Conservation (phyloP, 2,888 invertebrate genomes). For the Sialis fuliginosa region DNA sequence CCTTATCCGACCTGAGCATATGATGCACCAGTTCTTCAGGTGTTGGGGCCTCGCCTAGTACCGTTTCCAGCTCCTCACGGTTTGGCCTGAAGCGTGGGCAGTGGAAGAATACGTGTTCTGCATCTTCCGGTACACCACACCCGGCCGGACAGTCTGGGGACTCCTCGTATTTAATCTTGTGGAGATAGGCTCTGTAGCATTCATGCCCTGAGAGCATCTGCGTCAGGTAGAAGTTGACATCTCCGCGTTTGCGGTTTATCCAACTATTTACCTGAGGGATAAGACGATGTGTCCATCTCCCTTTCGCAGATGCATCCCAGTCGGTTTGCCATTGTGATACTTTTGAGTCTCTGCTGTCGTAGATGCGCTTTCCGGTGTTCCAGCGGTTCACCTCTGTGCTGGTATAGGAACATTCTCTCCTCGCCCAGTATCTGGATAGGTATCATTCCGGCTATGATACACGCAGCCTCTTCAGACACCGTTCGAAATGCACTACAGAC, state of each 20-base stretch:
- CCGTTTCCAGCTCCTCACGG: background rate
- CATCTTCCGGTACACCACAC: slow-evolving; percentile 3
- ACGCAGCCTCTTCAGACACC: slow-evolving; percentile 8
- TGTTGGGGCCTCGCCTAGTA: background rate
- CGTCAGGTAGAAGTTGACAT: background rate
- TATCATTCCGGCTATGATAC: slow-evolving; percentile 7
- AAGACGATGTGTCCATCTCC: slow-evolving; percentile 5
- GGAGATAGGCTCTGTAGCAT: slow-evolving; percentile 1
- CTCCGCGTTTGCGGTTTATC: slow-evolving; percentile 4
- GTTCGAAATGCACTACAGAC: slow-evolving; percentile 9
- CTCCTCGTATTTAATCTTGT: slow-evolving; percentile 4
- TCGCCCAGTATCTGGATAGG: slow-evolving; percentile 7
- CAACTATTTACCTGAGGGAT: background rate
- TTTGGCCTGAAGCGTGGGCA: slow-evolving; percentile 8
- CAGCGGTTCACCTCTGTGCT: background rate
- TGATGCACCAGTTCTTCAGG: background rate
- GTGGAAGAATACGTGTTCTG: slow-evolving; percentile 9
- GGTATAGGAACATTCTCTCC: background rate
- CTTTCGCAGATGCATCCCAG: slow-evolving; percentile 7
- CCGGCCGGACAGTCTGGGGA: slow-evolving; percentile 7
- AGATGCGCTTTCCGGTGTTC: no score
- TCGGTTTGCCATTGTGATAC: slow-evolving; percentile 6
- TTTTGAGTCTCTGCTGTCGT: no score
- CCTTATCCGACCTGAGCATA: background rate
- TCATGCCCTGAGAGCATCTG: background rate